Evolutionary conservation across 92 coral and sea anemone species (phyloP), one percentile per base, ranked within the genome.

Genomic region (Pocillopora grandis): DNA sequence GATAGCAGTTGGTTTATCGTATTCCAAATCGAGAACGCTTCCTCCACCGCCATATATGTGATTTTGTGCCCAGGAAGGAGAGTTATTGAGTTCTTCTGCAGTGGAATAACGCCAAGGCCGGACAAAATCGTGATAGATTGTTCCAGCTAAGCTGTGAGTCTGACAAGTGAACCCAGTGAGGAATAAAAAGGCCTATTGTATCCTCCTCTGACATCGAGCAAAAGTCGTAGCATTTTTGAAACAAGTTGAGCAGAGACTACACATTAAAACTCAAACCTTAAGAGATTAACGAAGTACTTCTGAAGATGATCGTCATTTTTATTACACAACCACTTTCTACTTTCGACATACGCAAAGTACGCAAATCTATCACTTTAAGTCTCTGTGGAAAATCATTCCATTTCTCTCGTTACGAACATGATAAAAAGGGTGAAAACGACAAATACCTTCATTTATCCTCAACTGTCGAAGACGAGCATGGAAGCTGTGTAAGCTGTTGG

Each of bases 391-490:
- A 33, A 70, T 70, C 6, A 6, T 42, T 42, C 49, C 7, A 42
- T 42, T 42, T 6, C 7, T 42, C 49, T 42, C 49, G 0, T 42
- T 42, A 42, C 49, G 7, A 42, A 42, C 49, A 42, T 4, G 20
- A 23, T 16, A 48, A 62, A 36, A 18, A 36, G 13, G 6, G 14
- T 6, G 55, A 5, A 10, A 27, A 12, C 11, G 56, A 37, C 9
- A 62, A 11, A 62, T 73, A 82, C 86, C 79, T 74, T 82, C 71
- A 36, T 9, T 17, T 82, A 83, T 76, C 58, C 90, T 88, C 5
- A 88, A 71, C 18, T 88, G 90, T 15, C 90, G 71, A 15, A 88
- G 80, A 18, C 87, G 91, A 21, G 79, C 71, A 88, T 77, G 1
- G 86, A 72, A 10, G 10, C 55, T 57, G 82, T 88, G 65, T 82